Base-by-base conservation (phyloP, 2,888 invertebrate species). In the Apeira syringaria region DNA sequence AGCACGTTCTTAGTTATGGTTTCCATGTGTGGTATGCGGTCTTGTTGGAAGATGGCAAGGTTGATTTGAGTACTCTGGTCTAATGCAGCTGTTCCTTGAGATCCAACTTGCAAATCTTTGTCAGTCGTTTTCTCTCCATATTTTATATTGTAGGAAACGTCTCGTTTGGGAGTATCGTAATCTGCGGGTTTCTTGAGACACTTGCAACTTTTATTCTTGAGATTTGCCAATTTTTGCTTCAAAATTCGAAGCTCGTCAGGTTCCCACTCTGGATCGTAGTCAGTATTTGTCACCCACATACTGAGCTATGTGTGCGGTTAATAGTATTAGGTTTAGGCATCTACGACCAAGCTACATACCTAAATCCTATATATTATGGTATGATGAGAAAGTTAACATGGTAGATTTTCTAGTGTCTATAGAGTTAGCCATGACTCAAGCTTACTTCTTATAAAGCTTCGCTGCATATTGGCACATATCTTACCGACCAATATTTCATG, bases 211-310 rank as follows among this genome's bases (percentile, higher is more conserved):
- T 9, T 37, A 18, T 24, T 9, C 9, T 60, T 46, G 1, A 79
- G 46, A 2, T 64, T 61, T 0, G 78, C 78, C 12, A 86, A 52
- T 47, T 75, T 67, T 9, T 59, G 50, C 48, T 85, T 85, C 11
- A 86, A 47, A 4, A 54, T 39, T 2, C 57, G 63, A 1, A 85
- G 64, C 56, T 79, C 77, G n/a, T 56, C 8, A 4, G 81, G 79
- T 31, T 84, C 79, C 46, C 50, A 52, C 11, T 6, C 1, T 4
- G 29, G 2, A 20, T 33, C 32, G 5, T n/a, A 10, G 7, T 10
- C 20, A 7, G 18, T 26, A 12, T 4, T 11, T 3, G 13, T 7
- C 7, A 7, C 20, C 20, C 20, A 20, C 20, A 20, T 20, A 2
- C 20, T 20, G 5, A 20, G 15, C 4, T 15, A 2, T 15, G 2